Conservation (phyloP, 2,888 invertebrate species). For the Philereme transversata region DNA sequence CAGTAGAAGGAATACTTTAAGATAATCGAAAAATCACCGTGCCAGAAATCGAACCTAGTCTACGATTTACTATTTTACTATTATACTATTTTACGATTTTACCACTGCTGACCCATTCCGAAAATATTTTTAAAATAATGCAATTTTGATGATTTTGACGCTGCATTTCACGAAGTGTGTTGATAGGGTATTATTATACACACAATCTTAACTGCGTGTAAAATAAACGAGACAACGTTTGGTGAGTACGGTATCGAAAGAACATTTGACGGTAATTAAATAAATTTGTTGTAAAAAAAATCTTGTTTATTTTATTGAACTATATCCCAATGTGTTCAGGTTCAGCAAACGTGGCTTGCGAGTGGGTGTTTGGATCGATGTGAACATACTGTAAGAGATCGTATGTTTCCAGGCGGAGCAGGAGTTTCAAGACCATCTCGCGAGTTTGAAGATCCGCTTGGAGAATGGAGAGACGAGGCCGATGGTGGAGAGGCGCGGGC, state of each 20-base stretch:
- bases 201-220: constrained; percentile 27
- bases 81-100: too few species aligned
- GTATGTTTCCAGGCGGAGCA: constrained; percentile 64
- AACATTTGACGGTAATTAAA: constrained; percentile 33
- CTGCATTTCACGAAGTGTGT: constrained; percentile 21
- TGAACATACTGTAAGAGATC: constrained; percentile 14
- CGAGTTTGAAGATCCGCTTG: constrained; percentile 72
- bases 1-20: too few species aligned
- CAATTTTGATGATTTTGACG: not conserved
- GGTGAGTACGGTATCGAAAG: constrained; percentile 33
- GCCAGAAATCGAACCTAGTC: too few species aligned
- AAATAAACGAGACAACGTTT: constrained; percentile 18
- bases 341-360: not conserved
- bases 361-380: not conserved
- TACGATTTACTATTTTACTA: too few species aligned
- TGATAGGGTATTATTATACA: constrained; percentile 16
- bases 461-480: constrained; percentile 71
- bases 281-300: constrained; percentile 21
- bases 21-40: too few species aligned
- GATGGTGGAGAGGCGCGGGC: constrained; percentile 76
- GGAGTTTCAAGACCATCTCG: constrained; percentile 73
- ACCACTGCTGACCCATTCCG: too few species aligned
- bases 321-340: constrained; percentile 18
- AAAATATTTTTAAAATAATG: not conserved
- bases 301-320: constrained; percentile 25